Base-by-base conservation (phyloP, 2,797 vertebrate species). In the Anabacerthia variegaticeps region DNA sequence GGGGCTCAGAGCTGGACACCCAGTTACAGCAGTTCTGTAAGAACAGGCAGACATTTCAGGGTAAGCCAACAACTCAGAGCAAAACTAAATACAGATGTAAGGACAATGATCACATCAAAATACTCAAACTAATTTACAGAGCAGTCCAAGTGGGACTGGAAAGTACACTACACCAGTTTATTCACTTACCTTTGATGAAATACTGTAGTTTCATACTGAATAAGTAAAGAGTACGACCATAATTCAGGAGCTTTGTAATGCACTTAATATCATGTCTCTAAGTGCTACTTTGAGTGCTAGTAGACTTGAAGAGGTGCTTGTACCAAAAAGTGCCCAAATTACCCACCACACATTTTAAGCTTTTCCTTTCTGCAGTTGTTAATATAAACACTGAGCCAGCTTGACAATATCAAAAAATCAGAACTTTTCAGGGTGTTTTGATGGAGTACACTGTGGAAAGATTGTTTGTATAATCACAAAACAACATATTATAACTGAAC, bases 1-100 rank as follows among this genome's bases (percentile, higher is more conserved):
- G 92, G 4, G 99, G 98, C 93, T 99, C 99, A 4, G 99, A 98
- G 98, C 99, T 99, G 27, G 99, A 99, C 73, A 99, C 99, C 99
- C 99, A 99, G 96, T 99, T 99, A 97, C 98, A 98, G 97, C 99
- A 99, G 96, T 98, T 99, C 99, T 99, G 97, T 56, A 96, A 97
- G 88, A 65, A 89, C 36, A 97, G 9, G 96, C 65, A 91, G 88
- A 7, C 94, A 93, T 72, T 91, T 81, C 88, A 22, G 49, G n/a
- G 72, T 95, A 66, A 97, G 75, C n/a, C 20, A 88, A 65, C 67
- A 95, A 76, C 63, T 65, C 67, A 89, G 81, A n/a, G 21, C 15
- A 76, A 94, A 84, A 91, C 46, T 34, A 92, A 87, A 84, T 26
- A 69, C 43, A 71, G 14, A 36, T 14, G 34, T 37, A 54, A 80